phyloP scores from a whole-genome alignment of 30 jellyfish, hydroid and myxozoan species.

The Hydractinia echinata region DNA sequence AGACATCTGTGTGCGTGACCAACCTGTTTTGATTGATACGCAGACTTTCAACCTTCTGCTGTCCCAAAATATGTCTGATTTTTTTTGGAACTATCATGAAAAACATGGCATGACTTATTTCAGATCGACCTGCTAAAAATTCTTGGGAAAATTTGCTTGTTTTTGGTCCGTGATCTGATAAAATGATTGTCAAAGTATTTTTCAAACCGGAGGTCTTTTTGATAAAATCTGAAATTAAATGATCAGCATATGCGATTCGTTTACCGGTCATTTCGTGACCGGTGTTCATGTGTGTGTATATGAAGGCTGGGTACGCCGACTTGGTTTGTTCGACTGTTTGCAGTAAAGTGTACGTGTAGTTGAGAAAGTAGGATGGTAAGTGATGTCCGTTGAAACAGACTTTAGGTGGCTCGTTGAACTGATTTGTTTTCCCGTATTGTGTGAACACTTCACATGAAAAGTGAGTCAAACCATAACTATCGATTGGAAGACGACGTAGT shows the following conservation, averaged over 20 bases:
- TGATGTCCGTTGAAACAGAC: constrained; percentile 87
- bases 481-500: constrained; percentile 56
- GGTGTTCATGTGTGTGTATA: constrained; percentile 83
- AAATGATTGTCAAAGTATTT: constrained; percentile 68
- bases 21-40: constrained; percentile 63
- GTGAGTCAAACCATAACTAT: constrained; percentile 83
- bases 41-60: constrained; percentile 28
- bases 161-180: constrained; percentile 98
- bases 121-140: constrained; percentile 82
- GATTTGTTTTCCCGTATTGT: constrained; percentile 85
- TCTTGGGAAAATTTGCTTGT: constrained; percentile 75
- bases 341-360: constrained; percentile 46
- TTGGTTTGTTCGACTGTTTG: constrained; percentile 11
- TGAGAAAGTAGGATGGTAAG: constrained; percentile 67
- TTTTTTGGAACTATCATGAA: constrained; percentile 77
- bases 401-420: constrained; percentile 90
- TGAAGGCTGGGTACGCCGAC: constrained; percentile 40
- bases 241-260: constrained; percentile 73
- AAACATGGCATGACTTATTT: constrained; percentile 76
- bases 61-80: constrained; percentile 40
- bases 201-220: constrained; percentile 27
- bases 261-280: constrained; percentile 95
- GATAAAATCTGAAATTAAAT: constrained; percentile 46
- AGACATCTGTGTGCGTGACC: constrained; percentile 55
- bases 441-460: constrained; percentile 83